Evolutionary conservation across 1,140 invertebrate genomes (phyloP).

Genomic region (Diuraphis noxia): DNA sequence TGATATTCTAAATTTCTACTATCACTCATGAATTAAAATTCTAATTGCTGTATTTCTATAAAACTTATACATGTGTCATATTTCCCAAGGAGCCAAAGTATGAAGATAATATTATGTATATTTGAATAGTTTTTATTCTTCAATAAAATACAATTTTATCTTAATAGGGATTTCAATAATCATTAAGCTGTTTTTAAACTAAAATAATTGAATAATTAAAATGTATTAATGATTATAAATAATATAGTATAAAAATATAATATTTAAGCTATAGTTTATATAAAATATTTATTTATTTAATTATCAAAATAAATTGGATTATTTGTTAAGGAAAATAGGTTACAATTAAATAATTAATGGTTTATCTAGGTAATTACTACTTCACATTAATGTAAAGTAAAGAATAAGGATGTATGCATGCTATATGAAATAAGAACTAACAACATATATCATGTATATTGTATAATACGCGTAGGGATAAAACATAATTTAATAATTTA

Average conservation of each 20-base stretch:
- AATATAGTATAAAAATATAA: background rate
- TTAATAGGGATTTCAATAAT: background rate
- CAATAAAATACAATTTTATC: background rate
- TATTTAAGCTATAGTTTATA: background rate
- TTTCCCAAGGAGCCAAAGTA: background rate
- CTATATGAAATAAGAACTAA: background rate
- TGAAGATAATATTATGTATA: background rate
- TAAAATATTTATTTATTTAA: constrained; percentile 1
- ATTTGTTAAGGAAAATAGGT: background rate
- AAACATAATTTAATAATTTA: background rate
- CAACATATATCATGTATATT: background rate
- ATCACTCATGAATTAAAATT: background rate
- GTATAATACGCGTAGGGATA: too few species aligned
- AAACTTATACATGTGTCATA: background rate
- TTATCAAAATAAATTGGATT: background rate
- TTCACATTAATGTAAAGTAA: background rate
- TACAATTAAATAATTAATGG: background rate
- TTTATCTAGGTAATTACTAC: background rate
- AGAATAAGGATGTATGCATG: too few species aligned
- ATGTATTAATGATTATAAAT: background rate
- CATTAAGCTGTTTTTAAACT: background rate
- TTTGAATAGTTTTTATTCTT: background rate
- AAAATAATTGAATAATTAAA: background rate
- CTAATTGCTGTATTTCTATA: background rate
- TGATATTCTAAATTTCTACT: background rate